These are phyloP conservation scores for Mormyrus lacerda DNA, from an alignment of 2,113 vertebrate species.

Conservation along the genomic window DNA sequence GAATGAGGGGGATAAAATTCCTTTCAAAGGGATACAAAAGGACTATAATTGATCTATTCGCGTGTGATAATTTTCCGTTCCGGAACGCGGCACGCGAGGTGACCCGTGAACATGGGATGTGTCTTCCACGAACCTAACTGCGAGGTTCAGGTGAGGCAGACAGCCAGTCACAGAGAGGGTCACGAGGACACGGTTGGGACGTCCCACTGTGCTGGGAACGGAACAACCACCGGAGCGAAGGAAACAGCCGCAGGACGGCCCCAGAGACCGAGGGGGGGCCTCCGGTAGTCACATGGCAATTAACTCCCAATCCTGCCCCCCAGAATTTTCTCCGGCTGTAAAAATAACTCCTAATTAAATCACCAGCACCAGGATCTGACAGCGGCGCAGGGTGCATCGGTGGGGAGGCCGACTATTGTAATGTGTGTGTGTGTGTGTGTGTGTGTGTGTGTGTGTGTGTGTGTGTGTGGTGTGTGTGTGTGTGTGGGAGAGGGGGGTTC, in stretches of 20 bases:
- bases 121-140: not conserved
- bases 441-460: too few relatives aligned
- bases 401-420: not conserved
- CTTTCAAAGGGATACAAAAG: conserved; percentile 8
- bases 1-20: not conserved
- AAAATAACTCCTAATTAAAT: conserved; percentile 26
- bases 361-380: conserved; percentile 12
- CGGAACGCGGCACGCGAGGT: not conserved
- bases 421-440: too few relatives aligned
- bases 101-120: not conserved
- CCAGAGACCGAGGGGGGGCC: not conserved
- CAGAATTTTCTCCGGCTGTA: not conserved
- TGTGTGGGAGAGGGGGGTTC: not conserved
- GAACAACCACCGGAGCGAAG: not conserved
- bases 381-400: not conserved
- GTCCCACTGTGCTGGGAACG: not conserved
- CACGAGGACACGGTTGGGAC: not conserved
- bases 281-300: not conserved
- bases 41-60: not conserved
- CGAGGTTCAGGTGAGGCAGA: not conserved
- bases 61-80: not conserved
- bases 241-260: not conserved
- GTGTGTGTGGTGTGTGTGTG: too few relatives aligned
- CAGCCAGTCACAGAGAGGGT: not conserved
- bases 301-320: conserved; percentile 3